Percentiles rank a stretch among this genome's conserved stretches.
Conservation (phyloP, 2,113 vertebrate species). For the Phylloscopus whistleri region DNA sequence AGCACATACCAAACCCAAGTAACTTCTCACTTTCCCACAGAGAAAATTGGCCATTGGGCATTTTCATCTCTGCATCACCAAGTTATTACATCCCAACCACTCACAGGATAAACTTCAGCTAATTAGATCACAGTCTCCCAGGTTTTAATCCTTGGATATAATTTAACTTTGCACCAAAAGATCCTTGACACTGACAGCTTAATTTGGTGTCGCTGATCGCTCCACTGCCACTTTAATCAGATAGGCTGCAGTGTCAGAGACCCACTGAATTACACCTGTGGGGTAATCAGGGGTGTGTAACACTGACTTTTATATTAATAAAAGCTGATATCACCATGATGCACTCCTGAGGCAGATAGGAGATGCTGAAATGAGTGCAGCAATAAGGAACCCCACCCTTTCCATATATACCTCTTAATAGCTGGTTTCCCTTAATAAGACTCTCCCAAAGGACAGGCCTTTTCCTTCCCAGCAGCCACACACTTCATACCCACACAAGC, state of each 20-base stretch:
- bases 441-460: constrained; percentile 41
- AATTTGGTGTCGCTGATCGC: constrained; percentile 19
- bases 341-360: constrained; percentile 62
- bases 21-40: constrained; percentile 43
- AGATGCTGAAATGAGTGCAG: constrained; percentile 62
- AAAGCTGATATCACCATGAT: constrained; percentile 65
- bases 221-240: constrained; percentile 43
- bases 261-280: constrained; percentile 40
- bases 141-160: constrained; percentile 29
- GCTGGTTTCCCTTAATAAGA: constrained; percentile 53
- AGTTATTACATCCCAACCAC: constrained; percentile 6
- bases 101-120: constrained; percentile 31
- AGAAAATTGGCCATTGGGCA: not conserved
- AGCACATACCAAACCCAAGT: not conserved
- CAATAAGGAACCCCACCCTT: constrained; percentile 54
- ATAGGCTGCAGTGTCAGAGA: constrained; percentile 11
- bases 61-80: not conserved
- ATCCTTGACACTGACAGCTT: not conserved
- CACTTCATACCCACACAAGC: constrained; percentile 27
- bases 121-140: constrained; percentile 38
- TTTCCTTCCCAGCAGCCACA: constrained; percentile 68
- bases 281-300: constrained; percentile 54
- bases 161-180: constrained; percentile 28
- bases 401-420: constrained; percentile 65
- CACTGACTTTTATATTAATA: constrained; percentile 53